phyloP scores from a whole-genome alignment of 2,113 vertebrate species.

The Plestiodon gilberti region DNA sequence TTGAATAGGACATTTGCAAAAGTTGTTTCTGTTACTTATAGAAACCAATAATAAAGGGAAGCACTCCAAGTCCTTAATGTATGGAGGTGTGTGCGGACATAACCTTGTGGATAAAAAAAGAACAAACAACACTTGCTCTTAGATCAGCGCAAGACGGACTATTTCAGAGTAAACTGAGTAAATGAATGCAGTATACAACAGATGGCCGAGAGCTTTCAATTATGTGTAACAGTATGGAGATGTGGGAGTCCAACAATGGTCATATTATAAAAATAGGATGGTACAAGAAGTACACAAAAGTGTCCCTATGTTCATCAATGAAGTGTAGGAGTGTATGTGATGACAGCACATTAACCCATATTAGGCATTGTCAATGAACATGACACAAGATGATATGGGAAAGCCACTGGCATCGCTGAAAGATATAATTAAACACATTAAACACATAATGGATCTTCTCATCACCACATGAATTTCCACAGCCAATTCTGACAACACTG shows the following conservation, averaged over 20 bases:
- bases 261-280: not conserved
- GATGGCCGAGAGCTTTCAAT: not conserved
- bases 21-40: not conserved
- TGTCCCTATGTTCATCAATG: not conserved
- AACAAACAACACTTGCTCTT: not conserved
- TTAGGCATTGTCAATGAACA: not conserved
- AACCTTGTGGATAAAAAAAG: not conserved
- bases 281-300: not conserved
- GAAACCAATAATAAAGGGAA: no score
- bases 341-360: not conserved
- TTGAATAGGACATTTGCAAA: not conserved
- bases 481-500: not conserved
- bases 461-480: not conserved
- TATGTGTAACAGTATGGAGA: not conserved
- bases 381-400: not conserved
- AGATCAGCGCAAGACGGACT: not conserved
- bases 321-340: not conserved
- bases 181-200: not conserved
- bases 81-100: not conserved
- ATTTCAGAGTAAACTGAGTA: not conserved
- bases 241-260: not conserved
- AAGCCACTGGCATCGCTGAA: not conserved
- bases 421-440: not conserved
- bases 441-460: not conserved
- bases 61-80: not conserved